phyloP scores from a whole-genome alignment of 2,113 vertebrate genomes.

The Cryptotis parvus region DNA sequence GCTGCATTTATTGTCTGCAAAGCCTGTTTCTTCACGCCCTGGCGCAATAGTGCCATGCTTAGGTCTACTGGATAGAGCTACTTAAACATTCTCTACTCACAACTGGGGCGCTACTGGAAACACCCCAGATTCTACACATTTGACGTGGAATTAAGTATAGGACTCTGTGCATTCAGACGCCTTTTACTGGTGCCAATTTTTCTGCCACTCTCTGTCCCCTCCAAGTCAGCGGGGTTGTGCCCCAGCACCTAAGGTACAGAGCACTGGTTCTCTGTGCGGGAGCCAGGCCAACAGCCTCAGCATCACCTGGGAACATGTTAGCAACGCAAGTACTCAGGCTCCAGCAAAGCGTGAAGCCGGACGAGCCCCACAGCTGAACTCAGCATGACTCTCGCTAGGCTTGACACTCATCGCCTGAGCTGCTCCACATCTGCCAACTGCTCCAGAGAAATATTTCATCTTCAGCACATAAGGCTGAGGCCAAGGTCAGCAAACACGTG shows the following conservation, averaged over 20 bases:
- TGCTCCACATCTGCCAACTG: not conserved
- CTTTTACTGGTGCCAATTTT: no score
- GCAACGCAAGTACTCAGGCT: slow-evolving; percentile 8
- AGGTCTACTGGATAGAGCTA: not conserved
- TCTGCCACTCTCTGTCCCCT: not conserved
- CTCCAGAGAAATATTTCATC: not conserved
- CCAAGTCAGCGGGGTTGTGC: no score
- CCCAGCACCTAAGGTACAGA: not conserved
- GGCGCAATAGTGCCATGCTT: not conserved
- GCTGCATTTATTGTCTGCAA: not conserved
- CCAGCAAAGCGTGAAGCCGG: not conserved
- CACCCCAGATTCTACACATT: no score
- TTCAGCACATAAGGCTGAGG: not conserved
- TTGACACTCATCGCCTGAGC: not conserved
- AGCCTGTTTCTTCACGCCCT: not conserved
- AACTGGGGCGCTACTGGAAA: no score
- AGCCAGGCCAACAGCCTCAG: not conserved
- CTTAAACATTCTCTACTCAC: no score
- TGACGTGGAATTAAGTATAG: no score
- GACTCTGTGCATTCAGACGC: no score
- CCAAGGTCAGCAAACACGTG: not conserved
- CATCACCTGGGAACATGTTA: not conserved
- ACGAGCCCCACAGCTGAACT: no score
- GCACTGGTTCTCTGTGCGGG: not conserved
- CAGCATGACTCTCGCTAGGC: not conserved